A percentile compares a stretch with the other conserved stretches of the same genome.
These are phyloP conservation scores for Thereva nobilitata DNA, from an alignment of 2,888 invertebrate species.

Conservation along the genomic window DNA sequence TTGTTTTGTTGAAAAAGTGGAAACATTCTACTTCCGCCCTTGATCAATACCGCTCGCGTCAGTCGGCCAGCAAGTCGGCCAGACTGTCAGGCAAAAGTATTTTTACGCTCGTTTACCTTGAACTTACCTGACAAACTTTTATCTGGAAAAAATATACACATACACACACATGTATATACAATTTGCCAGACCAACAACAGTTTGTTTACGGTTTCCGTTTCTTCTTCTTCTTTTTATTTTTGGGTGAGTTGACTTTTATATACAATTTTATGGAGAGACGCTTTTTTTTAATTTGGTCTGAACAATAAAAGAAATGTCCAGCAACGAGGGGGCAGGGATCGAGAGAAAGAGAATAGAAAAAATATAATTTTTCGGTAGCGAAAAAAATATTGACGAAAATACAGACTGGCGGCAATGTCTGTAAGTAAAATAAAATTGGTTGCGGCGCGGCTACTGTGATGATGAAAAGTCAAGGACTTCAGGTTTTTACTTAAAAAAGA, in stretches of 20 bases:
- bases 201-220: conserved; percentile 31
- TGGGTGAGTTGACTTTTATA: neutral
- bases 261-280: neutral
- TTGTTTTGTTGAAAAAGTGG: neutral
- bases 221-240: too few species aligned
- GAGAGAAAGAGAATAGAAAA: too few species aligned
- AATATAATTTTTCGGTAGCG: too few species aligned
- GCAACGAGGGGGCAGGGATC: too few species aligned
- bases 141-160: conserved; percentile 12
- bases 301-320: too few species aligned
- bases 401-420: too few species aligned
- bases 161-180: neutral
- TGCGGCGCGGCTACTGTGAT: neutral
- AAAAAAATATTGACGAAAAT: too few species aligned
- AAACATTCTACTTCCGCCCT: conserved; percentile 23
- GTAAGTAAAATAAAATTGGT: too few species aligned
- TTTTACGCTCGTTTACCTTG: conserved; percentile 25
- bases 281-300: too few species aligned
- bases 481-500: neutral
- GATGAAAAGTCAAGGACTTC: conserved; percentile 33
- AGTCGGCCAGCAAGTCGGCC: too few species aligned
- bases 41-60: conserved; percentile 12
- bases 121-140: conserved; percentile 31
- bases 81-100: too few species aligned
- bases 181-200: neutral